Base-by-base conservation (phyloP, 1,140 invertebrate species). In the Achroia grisella region DNA sequence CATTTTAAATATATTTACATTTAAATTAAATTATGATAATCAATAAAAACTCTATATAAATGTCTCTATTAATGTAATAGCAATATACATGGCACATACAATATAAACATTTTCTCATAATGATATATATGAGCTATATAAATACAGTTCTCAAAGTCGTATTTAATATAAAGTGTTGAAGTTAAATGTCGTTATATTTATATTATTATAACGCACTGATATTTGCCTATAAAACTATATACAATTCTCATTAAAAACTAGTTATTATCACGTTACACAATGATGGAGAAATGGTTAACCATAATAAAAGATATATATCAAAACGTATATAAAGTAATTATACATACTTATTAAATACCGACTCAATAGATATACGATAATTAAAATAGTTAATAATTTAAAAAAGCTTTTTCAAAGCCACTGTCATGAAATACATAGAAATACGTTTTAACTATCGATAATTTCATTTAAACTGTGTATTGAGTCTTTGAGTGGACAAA, bases 241-340 rank as follows among this genome's bases (percentile, higher is more conserved):
- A 80, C 75, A 79, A 27, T 49, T 50, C n/a, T 48, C 61, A 44
- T 52, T 75, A 72, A 75, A 60, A 40, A 49, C 79, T 83, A 83
- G 56, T 83, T 83, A 83, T 83, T 83, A 83, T 83, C 79, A 83
- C 76, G 73, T 83, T 83, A 76, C 76, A 64, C 60, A 63, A 60
- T 66, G 62, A 49, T 56, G 47, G 47, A 56, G 39, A 58, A 35
- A 44, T 14, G 10, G 17, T 23, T 15, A 12, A 48, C 10, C 10
- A 40, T 39, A 32, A 42, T 32, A 14, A 1, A 37, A 29, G 12
- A 30, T 30, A 37, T 30, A 35, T 11, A 11, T n/a, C n/a, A n/a
- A n/a, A n/a, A n/a, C n/a, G n/a, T n/a, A n/a, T n/a, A n/a, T n/a
- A n/a, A n/a, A n/a, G n/a, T n/a, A n/a, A n/a, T n/a, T n/a, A n/a